phyloP scores from a whole-genome alignment of 2,797 vertebrate species.

The Gobio occitaniae region DNA sequence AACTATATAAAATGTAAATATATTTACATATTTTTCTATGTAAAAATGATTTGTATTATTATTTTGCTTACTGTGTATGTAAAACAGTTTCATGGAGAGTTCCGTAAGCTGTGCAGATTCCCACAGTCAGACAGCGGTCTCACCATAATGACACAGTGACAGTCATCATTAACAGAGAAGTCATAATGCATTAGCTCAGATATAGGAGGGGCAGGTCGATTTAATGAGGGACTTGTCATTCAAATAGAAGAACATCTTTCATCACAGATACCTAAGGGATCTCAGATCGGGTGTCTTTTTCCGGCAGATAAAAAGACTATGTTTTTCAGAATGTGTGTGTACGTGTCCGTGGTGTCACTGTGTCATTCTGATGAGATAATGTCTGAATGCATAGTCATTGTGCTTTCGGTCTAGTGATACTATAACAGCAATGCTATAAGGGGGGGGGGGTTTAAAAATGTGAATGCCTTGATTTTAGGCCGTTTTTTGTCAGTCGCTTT shows the following conservation, averaged over 20 bases:
- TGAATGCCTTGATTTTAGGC: neutral
- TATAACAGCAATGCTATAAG: neutral
- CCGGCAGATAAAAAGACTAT: neutral
- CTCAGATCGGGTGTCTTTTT: neutral
- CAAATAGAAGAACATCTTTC: neutral
- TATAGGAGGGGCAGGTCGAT: too few relatives aligned
- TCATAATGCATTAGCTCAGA: neutral
- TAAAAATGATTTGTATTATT: neutral
- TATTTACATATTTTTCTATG: neutral
- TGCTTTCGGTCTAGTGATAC: neutral
- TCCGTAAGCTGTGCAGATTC: neutral
- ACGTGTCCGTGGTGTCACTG: neutral
- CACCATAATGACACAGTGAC: neutral
- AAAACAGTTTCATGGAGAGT: neutral
- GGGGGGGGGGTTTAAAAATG: neutral
- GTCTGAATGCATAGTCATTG: neutral
- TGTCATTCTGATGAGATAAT: neutral
- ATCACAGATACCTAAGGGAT: neutral
- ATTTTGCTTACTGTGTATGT: neutral
- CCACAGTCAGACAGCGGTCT: neutral
- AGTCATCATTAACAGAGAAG: neutral
- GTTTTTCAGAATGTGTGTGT: conserved; percentile 8
- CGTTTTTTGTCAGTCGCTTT: too few relatives aligned
- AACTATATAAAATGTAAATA: neutral
- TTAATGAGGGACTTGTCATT: neutral